Evolutionary conservation across 2,888 invertebrate genomes (phyloP).

Genomic region (Heliconius ethilla): DNA sequence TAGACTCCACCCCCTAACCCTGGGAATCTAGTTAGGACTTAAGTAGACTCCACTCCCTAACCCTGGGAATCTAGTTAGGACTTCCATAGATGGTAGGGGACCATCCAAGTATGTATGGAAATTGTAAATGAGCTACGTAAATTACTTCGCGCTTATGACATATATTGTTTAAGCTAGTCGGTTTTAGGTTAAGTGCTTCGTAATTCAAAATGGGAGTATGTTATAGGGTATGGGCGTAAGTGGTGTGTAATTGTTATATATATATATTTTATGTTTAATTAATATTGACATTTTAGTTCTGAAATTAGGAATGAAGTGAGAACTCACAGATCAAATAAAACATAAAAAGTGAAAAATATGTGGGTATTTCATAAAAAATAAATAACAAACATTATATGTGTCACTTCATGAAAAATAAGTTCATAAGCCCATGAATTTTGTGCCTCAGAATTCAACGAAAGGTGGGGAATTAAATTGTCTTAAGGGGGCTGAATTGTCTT

Average conservation of each 20-base stretch:
- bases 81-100: neutral
- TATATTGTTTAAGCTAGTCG: neutral
- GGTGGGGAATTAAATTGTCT: too few species aligned
- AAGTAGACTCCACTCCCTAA: neutral
- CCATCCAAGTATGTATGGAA: slow-evolving; percentile 5
- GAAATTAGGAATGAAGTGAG: too few species aligned
- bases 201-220: neutral
- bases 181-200: neutral
- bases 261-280: neutral
- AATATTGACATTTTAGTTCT: neutral
- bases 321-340: too few species aligned
- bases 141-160: slow-evolving; percentile 10
- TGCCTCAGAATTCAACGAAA: too few species aligned
- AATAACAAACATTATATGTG: too few species aligned
- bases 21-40: neutral
- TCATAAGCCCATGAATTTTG: too few species aligned
- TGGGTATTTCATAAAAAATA: too few species aligned
- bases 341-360: too few species aligned
- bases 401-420: too few species aligned
- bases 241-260: neutral
- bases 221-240: neutral
- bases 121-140: slow-evolving; percentile 6
- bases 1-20: neutral
- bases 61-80: neutral
- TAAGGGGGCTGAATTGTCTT: too few species aligned